phyloP scores from a whole-genome alignment of 1,140 invertebrate species.

The Leucophenga varia region DNA sequence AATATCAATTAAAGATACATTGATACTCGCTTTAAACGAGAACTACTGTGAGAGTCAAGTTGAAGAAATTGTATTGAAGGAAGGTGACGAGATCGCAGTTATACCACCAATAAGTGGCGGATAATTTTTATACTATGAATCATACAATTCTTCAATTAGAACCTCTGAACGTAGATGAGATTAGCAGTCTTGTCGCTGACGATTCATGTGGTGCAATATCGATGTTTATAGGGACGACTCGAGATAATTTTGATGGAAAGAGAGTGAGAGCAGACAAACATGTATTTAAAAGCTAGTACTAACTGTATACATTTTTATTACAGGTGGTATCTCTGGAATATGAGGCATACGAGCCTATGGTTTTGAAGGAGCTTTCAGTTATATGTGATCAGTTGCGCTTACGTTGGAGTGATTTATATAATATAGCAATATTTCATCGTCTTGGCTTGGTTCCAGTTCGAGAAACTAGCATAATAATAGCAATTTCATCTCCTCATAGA shows the following conservation, averaged over 20 bases:
- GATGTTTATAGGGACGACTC: conserved; percentile 87
- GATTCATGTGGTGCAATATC: conserved; percentile 84
- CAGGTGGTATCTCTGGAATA: conserved; percentile 83
- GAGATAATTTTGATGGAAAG: conserved; percentile 86
- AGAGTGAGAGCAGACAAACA: conserved; percentile 60
- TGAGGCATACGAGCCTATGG: conserved; percentile 93
- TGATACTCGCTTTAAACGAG: conserved; percentile 81
- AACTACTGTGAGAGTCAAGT: conserved; percentile 67
- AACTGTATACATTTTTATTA: conserved; percentile 9
- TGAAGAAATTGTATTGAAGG: conserved; percentile 60
- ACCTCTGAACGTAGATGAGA: conserved; percentile 68
- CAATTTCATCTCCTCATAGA: conserved; percentile 84
- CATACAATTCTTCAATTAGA: conserved; percentile 69
- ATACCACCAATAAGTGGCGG: conserved; percentile 89
- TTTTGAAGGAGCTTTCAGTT: conserved; percentile 76
- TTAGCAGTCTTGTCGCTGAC: conserved; percentile 68
- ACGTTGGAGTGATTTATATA: conserved; percentile 71
- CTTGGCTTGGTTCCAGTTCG: conserved; percentile 82
- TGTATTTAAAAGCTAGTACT: conserved; percentile 4
- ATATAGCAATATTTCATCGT: conserved; percentile 81
- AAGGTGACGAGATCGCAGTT: conserved; percentile 76
- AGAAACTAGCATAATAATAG: conserved; percentile 89
- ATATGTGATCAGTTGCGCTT: conserved; percentile 73
- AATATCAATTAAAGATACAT: conserved; percentile 66
- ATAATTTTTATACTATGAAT: conserved; percentile 61